These are phyloP conservation scores for Sinocyclocheilus rhinocerous DNA, from an alignment of 2,113 vertebrate species.

Conservation along the genomic window DNA sequence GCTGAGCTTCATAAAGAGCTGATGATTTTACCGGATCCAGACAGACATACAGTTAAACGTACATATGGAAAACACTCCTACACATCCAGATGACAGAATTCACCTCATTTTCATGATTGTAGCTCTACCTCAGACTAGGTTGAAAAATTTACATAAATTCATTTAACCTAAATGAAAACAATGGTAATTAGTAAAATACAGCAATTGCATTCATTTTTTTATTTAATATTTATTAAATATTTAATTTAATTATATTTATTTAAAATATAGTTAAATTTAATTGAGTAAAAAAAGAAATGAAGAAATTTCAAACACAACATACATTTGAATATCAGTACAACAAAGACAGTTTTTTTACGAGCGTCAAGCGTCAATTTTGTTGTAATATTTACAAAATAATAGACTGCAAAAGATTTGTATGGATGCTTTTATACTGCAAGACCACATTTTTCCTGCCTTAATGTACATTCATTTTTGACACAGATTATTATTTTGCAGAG, in stretches of 20 bases:
- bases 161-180: background rate
- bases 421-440: too few relatives aligned
- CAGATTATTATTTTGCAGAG: background rate
- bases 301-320: background rate
- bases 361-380: too few relatives aligned
- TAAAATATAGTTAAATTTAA: background rate
- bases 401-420: too few relatives aligned
- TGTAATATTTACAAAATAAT: too few relatives aligned
- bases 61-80: constrained; percentile 24
- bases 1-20: constrained; percentile 32
- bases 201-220: background rate
- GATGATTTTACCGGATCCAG: constrained; percentile 40
- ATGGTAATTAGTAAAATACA: background rate
- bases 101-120: background rate
- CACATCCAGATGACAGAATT: constrained; percentile 4
- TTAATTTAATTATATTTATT: background rate
- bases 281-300: background rate
- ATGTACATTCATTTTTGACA: background rate
- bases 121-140: background rate
- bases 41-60: background rate
- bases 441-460: too few relatives aligned
- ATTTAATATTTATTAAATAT: background rate
- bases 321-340: background rate
- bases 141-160: background rate
- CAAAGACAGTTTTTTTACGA: background rate